phyloP scores from a whole-genome alignment of 2,113 vertebrate species.

The Smithornis capensis region DNA sequence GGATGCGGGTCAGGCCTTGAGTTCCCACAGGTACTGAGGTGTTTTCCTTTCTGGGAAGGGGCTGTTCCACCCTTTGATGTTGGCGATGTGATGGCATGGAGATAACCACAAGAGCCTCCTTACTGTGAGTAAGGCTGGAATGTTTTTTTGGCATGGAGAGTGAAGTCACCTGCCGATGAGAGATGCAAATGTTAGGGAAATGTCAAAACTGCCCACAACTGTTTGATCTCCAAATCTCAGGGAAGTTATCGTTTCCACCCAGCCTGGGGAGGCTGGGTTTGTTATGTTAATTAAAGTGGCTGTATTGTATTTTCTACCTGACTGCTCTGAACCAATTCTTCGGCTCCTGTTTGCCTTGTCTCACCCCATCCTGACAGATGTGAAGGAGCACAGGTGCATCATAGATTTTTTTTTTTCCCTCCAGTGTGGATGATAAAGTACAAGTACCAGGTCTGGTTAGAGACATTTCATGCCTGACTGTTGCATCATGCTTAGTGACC shows the following conservation, averaged over 20 bases:
- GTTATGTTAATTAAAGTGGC: not conserved
- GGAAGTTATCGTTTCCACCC: slow-evolving; percentile 2
- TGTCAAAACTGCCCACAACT: slow-evolving; percentile 39
- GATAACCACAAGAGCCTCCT: not conserved
- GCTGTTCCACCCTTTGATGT: not conserved
- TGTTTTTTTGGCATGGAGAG: slow-evolving; percentile 36
- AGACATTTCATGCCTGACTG: slow-evolving; percentile 7
- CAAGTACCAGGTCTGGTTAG: not conserved
- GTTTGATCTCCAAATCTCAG: slow-evolving; percentile 29
- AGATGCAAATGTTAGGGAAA: slow-evolving; percentile 9
- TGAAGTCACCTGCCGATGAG: slow-evolving; percentile 52
- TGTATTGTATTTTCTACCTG: not conserved
- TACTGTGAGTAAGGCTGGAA: not conserved
- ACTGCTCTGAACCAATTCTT: not conserved
- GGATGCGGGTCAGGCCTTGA: not conserved
- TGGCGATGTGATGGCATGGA: not conserved
- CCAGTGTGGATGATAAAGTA: not conserved
- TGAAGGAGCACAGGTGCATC: not conserved
- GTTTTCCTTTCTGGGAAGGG: not conserved
- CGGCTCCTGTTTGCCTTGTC: not conserved
- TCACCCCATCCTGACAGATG: not conserved
- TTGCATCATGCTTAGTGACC: slow-evolving; percentile 45
- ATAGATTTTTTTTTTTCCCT: not conserved
- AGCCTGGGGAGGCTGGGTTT: slow-evolving; percentile 19
- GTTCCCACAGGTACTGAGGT: not conserved